phyloP scores from a whole-genome alignment of 2,797 vertebrate species.

The Anas bahamensis region DNA sequence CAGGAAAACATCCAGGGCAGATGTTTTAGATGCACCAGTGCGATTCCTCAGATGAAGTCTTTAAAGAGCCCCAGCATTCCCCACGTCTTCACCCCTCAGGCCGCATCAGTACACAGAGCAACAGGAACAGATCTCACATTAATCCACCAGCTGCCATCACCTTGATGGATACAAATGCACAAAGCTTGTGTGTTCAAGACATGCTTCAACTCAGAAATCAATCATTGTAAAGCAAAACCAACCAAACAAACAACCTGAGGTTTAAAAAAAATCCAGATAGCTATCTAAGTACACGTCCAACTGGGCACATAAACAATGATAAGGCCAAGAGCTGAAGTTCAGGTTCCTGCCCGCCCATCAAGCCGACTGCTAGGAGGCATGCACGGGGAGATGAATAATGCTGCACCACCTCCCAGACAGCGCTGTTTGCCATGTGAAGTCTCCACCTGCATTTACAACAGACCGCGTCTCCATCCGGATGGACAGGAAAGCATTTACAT shows the following conservation, averaged over 20 bases:
- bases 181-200: not conserved
- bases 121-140: not conserved
- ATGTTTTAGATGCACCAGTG: not conserved
- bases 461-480: not conserved
- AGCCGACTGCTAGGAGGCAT: not conserved
- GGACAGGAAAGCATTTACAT: not conserved
- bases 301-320: not conserved
- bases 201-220: not conserved
- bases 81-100: not conserved
- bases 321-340: not conserved
- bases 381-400: not conserved
- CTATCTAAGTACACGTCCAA: not conserved
- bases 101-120: not conserved
- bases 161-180: not conserved
- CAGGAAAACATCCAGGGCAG: not conserved
- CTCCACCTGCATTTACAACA: not conserved
- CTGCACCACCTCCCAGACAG: not conserved
- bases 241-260: not conserved
- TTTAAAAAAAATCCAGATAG: not conserved
- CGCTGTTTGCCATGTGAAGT: not conserved
- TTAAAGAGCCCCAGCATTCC: not conserved
- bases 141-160: not conserved
- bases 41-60: not conserved
- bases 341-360: not conserved
- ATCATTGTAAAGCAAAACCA: not conserved